Evolutionary conservation across 2,888 invertebrate species (phyloP), one percentile per base, ranked within the genome.

Genomic region (Lordiphosa fenestrarum): DNA sequence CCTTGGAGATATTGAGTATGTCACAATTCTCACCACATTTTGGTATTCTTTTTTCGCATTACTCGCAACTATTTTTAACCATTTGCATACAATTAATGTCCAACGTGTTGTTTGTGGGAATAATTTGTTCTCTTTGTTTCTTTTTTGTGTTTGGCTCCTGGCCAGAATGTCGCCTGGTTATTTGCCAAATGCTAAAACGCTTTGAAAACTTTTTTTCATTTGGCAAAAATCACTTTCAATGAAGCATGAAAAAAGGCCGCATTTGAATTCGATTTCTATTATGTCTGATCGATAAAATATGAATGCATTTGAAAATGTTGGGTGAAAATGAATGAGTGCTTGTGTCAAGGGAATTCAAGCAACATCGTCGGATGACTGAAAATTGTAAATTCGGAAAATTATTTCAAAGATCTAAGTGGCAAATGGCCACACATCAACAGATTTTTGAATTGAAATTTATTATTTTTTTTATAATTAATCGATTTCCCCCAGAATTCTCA

Each of bases 281-380:
- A 77, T 81, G 74, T 74, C 68, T 80, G 50, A 63, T 51, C 53
- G 48, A 80, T 72, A 61, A 69, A 72, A 66, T 73, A 64, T 71
- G 60, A 73, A 72, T 56, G 59, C 39, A 56, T 64, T 61, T 50
- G 21, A 13, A 44, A 15, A 38, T 36, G 62, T 25, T 52, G 60
- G 39, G 30, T 15, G n/a, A n/a, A 44, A n/a, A 47, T 47, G 47
- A 47, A 47, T 47, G 47, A 46, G 35, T 13, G 15, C 15, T 2
- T 33, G 19, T 15, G 5, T 4, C 2, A 25, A 25, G 7, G 25
- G 25, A 25, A 25, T 7, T 25, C 7, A 2, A 25, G 6, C 7
- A 25, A 25, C 7, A 7, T 6, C 15, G 1, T 15, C 15, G 15
- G 7, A 36, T 13, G 19, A 47, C 1, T 7, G 36, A 6, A 42